phyloP scores from a whole-genome alignment of 2,888 invertebrate species.

The Eustalomyia histrio region DNA sequence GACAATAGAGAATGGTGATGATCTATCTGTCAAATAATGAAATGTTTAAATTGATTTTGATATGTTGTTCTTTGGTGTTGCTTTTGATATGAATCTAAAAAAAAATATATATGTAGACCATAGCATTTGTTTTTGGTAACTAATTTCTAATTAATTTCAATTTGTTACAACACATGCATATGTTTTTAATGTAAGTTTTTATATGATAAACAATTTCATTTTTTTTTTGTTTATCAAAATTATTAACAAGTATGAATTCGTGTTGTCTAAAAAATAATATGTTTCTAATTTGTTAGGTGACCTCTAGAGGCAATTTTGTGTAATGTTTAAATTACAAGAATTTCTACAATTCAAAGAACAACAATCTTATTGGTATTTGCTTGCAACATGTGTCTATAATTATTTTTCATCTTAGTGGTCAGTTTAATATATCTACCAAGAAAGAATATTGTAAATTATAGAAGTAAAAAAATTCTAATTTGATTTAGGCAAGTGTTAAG shows the following conservation, averaged over 20 bases:
- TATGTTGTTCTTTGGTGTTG: constrained; percentile 12
- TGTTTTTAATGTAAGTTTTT: constrained; percentile 27
- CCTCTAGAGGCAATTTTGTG: background rate
- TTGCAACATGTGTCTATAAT: no score
- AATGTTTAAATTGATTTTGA: constrained; percentile 40
- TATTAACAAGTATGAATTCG: background rate
- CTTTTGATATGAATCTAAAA: background rate
- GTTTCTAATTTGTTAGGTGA: background rate
- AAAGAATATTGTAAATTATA: no score
- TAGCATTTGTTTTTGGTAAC: background rate
- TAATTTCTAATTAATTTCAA: constrained; percentile 60
- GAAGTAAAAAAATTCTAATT: no score
- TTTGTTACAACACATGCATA: constrained; percentile 60
- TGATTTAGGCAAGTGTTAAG: no score
- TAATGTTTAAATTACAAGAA: background rate
- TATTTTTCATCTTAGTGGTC: no score
- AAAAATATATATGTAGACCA: background rate
- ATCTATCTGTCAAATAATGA: constrained; percentile 30
- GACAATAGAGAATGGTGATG: constrained; percentile 2
- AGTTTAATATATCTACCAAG: no score
- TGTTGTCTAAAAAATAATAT: background rate
- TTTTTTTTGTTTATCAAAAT: constrained; percentile 13
- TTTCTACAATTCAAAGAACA: background rate
- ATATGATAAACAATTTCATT: constrained; percentile 1
- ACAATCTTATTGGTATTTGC: background rate